Evolutionary conservation across 2,113 vertebrate species (phyloP), one percentile per base, ranked within the genome.

Genomic region (Harpagus bidentatus): DNA sequence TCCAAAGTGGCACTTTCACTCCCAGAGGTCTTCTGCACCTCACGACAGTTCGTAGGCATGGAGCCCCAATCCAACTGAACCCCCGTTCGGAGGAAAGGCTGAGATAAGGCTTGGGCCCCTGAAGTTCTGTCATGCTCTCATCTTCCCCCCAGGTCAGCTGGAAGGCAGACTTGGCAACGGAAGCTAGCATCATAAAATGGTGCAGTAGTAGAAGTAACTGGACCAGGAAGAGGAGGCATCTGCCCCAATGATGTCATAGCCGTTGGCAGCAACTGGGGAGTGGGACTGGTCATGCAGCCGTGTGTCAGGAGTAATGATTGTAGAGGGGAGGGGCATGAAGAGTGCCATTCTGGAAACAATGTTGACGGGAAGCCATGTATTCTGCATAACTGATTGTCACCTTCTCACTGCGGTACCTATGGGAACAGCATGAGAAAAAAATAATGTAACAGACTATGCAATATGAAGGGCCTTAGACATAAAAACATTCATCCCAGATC

Each of bases 261-360:
- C 98, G 38, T 97, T 98, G 97, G 98, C 91, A 98, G 98, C 98
- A 96, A 98, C 98, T 77, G 98, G 96, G 97, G 98, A 97, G 94
- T 97, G 98, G 97, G 98, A 98, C 98, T 98, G 98, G 97, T 98
- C 98, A 97, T 98, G 98, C 98, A 98, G 98, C 98, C 98, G 90
- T 97, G 98, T 99, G 98, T 99, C 98, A 99, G 98, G 98, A 99
- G 98, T 98, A 99, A 98, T 99, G 98, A 98, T 98, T 99, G 98
- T 98, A 99, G 95, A 98, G 98, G 97, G 98, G 98, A 1, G 98
- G 98, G 97, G 98, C 98, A 98, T 99, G 98, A 97, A 99, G 98
- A 97, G 98, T 98, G 98, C 98, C 98, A 72, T 99, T 99, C 97
- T 98, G 98, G 97, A 98, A 98, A 98, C 98, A 98, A 80, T 98